Evolutionary conservation across 2,113 vertebrate species (phyloP).

Genomic region (Bubo bubo): DNA sequence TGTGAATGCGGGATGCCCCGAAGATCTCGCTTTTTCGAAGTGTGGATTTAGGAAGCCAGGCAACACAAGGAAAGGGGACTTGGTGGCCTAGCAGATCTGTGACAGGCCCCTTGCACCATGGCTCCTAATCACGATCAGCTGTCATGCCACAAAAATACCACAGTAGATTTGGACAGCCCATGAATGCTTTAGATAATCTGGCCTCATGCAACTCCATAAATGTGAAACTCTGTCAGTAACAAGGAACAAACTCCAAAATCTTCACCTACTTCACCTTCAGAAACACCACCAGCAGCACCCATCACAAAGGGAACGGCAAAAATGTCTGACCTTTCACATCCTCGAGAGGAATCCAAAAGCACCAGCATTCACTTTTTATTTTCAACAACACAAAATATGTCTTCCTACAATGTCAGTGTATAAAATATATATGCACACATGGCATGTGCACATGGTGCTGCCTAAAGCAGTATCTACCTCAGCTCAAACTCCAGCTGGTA

Average conservation of each 20-base stretch:
- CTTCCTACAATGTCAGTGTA: background rate
- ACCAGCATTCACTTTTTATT: rapidly evolving
- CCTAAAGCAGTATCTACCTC: background rate
- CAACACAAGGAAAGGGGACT: rapidly evolving
- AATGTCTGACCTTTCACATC: background rate
- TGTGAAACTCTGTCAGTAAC: background rate
- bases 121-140: background rate
- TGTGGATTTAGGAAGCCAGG: background rate
- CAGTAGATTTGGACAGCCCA: background rate
- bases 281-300: background rate
- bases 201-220: background rate
- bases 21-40: rapidly evolving
- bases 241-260: background rate
- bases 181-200: background rate
- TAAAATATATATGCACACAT: background rate
- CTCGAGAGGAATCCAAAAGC: background rate
- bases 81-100: background rate
- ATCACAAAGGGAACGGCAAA: background rate
- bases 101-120: rapidly evolving
- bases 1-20: rapidly evolving
- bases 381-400: background rate
- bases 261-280: background rate
- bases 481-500: background rate
- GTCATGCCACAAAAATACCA: background rate
- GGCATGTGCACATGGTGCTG: rapidly evolving